Base-by-base conservation (phyloP, 2,113 vertebrate genomes). In the Scophthalmus maximus region DNA sequence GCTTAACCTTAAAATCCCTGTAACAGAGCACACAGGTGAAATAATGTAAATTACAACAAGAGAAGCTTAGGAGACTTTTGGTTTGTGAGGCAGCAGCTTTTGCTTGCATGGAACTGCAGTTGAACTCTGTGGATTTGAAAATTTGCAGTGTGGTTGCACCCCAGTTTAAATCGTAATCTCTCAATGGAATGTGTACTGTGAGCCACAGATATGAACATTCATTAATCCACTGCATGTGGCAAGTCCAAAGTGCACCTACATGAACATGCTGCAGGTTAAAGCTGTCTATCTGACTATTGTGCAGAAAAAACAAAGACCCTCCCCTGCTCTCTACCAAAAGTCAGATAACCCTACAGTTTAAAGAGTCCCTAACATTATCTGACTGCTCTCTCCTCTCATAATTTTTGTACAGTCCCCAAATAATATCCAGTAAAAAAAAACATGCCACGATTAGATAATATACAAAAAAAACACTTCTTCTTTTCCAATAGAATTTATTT, bases 1-100 rank as follows among this genome's bases (percentile, higher is more conserved):
- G 78, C 30, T 82, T 86, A 71, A 87, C 68, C 78, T 66, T 64
- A 60, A 71, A 65, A 74, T 59, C 23, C 42, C 29, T 71, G 29
- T 40, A 36, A 57, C 15, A 22, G 34, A 50, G 38, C 22, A 56
- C 52, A 67, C 15, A 71, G 12, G 65, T 62, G 55, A 75, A 68
- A 73, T 76, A 47, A 57, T 46, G 61, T 64, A 42, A 76, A 81
- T 78, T 52, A 61, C 46, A 58, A 32, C 2, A 22, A 44, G 57
- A 47, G 63, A 47, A 51, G 60, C 49, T 76, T 71, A 56, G 18
- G 38, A 26, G 68, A 34, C 36, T 81, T 83, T 62, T 25, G 2
- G 22, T 44, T 63, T 44, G 17, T 17, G 44, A 49, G 22, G 20
- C 27, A 32, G 46, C 38, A 36, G 27, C 11, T 10, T 34, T 3